These are phyloP conservation scores for Mactromeris polynyma DNA, from an alignment of 2,888 invertebrate genomes.

Conservation along the genomic window DNA sequence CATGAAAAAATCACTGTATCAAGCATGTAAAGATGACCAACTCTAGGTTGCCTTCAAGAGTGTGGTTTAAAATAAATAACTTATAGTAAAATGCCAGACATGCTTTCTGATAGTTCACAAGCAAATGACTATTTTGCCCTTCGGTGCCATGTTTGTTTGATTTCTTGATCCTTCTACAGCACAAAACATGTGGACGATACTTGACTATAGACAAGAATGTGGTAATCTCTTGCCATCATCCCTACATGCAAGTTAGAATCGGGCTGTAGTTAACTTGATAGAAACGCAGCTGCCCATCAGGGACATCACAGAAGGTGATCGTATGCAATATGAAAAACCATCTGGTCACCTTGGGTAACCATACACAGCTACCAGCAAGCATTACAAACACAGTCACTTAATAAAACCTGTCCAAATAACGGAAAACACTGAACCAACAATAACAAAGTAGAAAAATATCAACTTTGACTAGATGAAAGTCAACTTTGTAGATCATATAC, in stretches of 20 bases:
- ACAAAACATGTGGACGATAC: neutral
- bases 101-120: neutral
- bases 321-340: neutral
- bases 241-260: neutral
- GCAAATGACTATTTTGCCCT: neutral
- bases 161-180: neutral
- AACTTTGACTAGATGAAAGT: conserved; percentile 72
- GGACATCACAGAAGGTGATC: neutral
- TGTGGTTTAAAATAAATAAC: neutral
- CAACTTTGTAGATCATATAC: conserved; percentile 57
- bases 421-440: conserved; percentile 72
- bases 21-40: neutral
- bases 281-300: neutral
- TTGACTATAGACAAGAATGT: neutral
- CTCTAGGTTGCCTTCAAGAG: neutral
- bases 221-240: neutral
- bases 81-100: neutral
- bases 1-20: neutral
- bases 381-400: conserved; percentile 17
- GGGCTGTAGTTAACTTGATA: neutral
- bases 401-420: conserved; percentile 57
- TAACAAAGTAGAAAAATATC: conserved; percentile 75
- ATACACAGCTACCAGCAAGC: conserved; percentile 6
- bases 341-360: conserved; percentile 11
- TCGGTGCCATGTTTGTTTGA: neutral